Evolutionary conservation across 2,888 invertebrate species (phyloP).

Genomic region (Bellardia bayeri): DNA sequence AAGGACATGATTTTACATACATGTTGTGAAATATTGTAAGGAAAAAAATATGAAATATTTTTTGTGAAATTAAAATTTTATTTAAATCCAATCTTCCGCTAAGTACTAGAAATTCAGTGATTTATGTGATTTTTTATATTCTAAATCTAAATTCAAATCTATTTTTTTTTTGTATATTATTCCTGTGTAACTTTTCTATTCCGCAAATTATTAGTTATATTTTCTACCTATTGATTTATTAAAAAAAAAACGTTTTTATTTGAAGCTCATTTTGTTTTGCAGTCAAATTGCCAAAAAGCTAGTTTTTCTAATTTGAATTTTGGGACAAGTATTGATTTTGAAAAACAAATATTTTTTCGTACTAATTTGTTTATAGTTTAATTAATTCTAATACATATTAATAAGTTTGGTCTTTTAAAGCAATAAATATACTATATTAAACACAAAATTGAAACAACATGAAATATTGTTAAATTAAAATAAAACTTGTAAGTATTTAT

Average conservation of each 20-base stretch:
- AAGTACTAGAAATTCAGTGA: slow-evolving; percentile 31
- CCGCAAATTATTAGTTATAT: slow-evolving; percentile 9
- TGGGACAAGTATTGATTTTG: slow-evolving; percentile 35
- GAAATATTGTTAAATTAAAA: slow-evolving; percentile 13
- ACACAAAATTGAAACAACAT: slow-evolving; percentile 18
- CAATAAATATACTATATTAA: slow-evolving; percentile 40
- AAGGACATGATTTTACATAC: slow-evolving; percentile 75
- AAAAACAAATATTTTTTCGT: slow-evolving; percentile 15
- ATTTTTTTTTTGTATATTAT: slow-evolving; percentile 9
- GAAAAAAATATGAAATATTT: slow-evolving; percentile 9
- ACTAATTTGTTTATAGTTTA: slow-evolving; percentile 13
- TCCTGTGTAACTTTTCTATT: slow-evolving; percentile 9
- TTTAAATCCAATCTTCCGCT: slow-evolving; percentile 3
- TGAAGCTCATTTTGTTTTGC: neutral
- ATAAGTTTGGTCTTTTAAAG: slow-evolving; percentile 26
- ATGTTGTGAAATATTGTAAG: slow-evolving; percentile 78
- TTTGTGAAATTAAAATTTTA: slow-evolving; percentile 32
- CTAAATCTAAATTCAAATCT: neutral
- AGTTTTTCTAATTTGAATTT: slow-evolving; percentile 22
- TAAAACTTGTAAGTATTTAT: neutral
- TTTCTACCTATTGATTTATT: neutral
- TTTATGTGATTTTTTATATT: slow-evolving; percentile 38
- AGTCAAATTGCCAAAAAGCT: neutral
- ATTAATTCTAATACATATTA: neutral
- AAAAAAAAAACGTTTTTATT: slow-evolving; percentile 8